Base-by-base conservation (phyloP, 2,888 invertebrate species). In the Encarsia formosa region DNA sequence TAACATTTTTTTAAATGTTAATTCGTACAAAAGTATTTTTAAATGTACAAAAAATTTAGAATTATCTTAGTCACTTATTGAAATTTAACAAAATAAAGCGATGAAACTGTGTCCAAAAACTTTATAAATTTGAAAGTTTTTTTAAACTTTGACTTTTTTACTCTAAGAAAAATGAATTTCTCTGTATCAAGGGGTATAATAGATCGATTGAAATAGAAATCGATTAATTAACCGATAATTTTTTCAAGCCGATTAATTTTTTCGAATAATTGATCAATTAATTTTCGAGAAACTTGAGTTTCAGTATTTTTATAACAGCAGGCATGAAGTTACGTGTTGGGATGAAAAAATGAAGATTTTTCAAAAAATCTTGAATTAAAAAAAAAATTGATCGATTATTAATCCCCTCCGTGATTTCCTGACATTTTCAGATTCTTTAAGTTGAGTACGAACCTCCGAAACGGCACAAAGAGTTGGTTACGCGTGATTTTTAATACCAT, bases 401-500 rank as follows among this genome's bases (percentile, higher is more conserved):
- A 34, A 16, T 34, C 15, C 15, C 8, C 8, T 18, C 16, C 16
- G 18, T 16, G 34, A 34, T 16, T 16, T 34, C 18, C 34, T 16
- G 34, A 13, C 18, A 34, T 8, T 5, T 15, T 9, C 15, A 16
- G 3, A 34, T 18, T 34, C 15, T 34, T 34, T 34, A 34, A 15
- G 18, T 3, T 34, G 15, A 48, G 44, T 48, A 26, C 24, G 32
- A 54, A 54, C 29, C 43, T 44, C 38, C n/a, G 18, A 8, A 18
- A 31, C 44, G 50, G 44, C 41, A 41, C 41, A 41, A 55, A 41
- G 49, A 49, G 41, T n/a, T 43, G 44, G 19, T 43, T 9, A 34
- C 23, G 44, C 40, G 38, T 45, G 48, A 35, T 37, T 31, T 24
- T 44, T 52, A 55, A 51, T 51, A 52, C 51, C 51, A 48, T 55